A percentile compares a stretch with the other conserved stretches of the same genome.
phyloP scores from a whole-genome alignment of 2,113 vertebrate species.

The Urocolius indicus region DNA sequence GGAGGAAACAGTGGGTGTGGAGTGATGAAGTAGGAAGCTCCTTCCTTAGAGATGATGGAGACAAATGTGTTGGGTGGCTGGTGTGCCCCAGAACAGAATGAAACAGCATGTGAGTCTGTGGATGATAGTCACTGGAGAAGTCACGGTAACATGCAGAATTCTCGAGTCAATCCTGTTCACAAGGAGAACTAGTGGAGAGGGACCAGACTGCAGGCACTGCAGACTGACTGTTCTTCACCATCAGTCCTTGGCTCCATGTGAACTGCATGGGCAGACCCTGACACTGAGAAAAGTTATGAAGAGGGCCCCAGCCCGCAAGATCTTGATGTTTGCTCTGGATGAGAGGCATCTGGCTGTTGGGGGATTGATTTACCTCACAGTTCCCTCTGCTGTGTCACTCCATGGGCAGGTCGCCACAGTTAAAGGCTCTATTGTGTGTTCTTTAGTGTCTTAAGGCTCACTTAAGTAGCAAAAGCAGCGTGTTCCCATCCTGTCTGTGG shows the following conservation, averaged over 20 bases:
- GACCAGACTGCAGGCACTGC: accelerated
- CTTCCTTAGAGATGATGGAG: background rate
- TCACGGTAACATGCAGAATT: accelerated
- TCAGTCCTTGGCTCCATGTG: accelerated
- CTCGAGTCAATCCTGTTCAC: accelerated
- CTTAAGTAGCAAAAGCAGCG: background rate
- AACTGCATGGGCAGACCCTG: background rate
- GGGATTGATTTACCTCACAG: accelerated
- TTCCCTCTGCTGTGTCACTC: background rate
- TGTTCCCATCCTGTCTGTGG: accelerated
- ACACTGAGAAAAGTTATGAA: background rate
- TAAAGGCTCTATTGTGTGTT: background rate
- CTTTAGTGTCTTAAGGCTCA: too few species aligned
- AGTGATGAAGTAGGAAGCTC: background rate
- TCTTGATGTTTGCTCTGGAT: background rate
- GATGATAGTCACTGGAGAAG: accelerated
- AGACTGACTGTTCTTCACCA: too few species aligned
- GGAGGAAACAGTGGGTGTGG: accelerated
- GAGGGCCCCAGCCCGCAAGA: background rate
- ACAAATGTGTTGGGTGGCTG: accelerated
- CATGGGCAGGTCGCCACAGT: accelerated
- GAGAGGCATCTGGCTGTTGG: background rate
- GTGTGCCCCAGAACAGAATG: background rate
- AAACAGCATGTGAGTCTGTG: background rate
- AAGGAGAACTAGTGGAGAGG: background rate